These are phyloP conservation scores for Sitta carolinensis DNA, from an alignment of 2,797 vertebrate genomes.

Conservation along the genomic window DNA sequence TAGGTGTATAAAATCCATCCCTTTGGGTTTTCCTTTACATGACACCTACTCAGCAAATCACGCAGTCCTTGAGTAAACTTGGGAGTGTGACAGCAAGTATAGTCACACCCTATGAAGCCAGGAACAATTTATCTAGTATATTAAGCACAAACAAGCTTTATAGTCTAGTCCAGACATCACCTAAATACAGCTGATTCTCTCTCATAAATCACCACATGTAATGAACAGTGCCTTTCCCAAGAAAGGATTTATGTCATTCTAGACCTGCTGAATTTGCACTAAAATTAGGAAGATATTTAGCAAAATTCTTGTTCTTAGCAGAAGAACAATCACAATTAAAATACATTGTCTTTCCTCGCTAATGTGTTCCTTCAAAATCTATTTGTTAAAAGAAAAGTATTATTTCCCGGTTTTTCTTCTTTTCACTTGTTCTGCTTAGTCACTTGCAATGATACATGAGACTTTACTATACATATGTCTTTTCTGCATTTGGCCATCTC, in stretches of 20 bases:
- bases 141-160: conserved; percentile 10
- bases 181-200: not conserved
- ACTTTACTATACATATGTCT: not conserved
- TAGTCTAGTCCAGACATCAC: not conserved
- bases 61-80: conserved; percentile 18
- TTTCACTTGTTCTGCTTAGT: not conserved
- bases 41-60: conserved; percentile 34
- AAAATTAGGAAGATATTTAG: not conserved
- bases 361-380: not conserved
- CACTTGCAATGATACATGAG: not conserved
- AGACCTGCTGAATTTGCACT: not conserved
- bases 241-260: not conserved
- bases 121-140: conserved; percentile 36
- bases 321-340: not conserved
- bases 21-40: not conserved
- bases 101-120: conserved; percentile 18
- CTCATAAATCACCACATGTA: not conserved
- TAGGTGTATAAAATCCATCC: not conserved
- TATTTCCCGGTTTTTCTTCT: not conserved
- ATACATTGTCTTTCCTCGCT: not conserved
- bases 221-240: not conserved
- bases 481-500: not conserved
- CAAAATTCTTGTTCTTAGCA: not conserved
- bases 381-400: not conserved
- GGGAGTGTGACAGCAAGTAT: conserved; percentile 42